A percentile compares a stretch with the other conserved stretches of the same genome.
These are phyloP conservation scores for Nebria brevicollis DNA, from an alignment of 2,888 invertebrate genomes.

Conservation along the genomic window DNA sequence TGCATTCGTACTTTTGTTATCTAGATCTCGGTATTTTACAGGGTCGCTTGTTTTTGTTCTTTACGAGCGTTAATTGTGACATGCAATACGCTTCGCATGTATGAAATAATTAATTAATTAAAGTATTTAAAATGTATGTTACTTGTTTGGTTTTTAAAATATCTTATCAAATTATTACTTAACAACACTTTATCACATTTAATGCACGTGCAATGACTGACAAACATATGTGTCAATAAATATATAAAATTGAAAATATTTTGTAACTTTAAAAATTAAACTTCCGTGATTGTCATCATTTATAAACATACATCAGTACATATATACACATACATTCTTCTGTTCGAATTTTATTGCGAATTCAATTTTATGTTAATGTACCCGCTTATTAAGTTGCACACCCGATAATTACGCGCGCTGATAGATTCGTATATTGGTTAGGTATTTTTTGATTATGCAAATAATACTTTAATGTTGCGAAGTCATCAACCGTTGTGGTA, in stretches of 20 bases:
- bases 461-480: background rate
- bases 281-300: background rate
- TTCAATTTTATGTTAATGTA: no score
- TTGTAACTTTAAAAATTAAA: background rate
- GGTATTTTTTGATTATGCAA: background rate
- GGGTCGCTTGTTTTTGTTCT: no score
- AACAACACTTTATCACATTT: background rate
- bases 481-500: background rate
- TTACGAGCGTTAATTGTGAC: no score
- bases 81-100: no score
- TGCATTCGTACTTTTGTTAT: background rate
- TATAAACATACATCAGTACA: no score
- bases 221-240: conserved; percentile 1
- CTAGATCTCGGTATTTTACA: background rate
- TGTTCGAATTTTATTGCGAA: no score
- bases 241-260: background rate
- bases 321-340: no score
- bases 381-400: background rate
- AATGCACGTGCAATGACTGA: background rate
- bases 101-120: no score
- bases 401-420: background rate
- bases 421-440: background rate
- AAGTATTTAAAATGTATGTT: background rate
- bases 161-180: background rate
- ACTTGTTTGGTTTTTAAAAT: background rate